Conservation (phyloP, 2,888 invertebrate species). For the Conistra vaccinii region DNA sequence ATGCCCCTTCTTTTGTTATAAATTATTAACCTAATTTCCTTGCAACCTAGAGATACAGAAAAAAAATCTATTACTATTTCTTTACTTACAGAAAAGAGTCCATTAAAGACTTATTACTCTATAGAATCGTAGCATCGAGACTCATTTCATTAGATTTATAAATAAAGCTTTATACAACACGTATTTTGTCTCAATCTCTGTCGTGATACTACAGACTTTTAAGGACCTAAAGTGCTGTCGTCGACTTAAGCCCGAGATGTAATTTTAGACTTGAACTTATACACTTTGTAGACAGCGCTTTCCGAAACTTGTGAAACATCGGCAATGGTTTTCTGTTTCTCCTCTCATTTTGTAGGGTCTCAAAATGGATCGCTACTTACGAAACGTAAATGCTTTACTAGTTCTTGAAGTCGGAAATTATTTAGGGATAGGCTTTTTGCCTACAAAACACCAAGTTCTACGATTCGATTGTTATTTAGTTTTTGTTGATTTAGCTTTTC, state of each 20-base stretch:
- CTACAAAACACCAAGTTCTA: background rate
- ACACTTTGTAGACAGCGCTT: conserved; percentile 27
- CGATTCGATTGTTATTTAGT: too few species aligned
- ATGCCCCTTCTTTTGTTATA: conserved; percentile 14
- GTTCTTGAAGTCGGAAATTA: background rate
- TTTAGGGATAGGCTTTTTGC: too few species aligned
- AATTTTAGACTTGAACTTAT: conserved; percentile 30
- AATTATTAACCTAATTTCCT: conserved; percentile 46
- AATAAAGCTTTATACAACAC: background rate
- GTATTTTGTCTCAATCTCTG: conserved; percentile 11
- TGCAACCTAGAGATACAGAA: conserved; percentile 7
- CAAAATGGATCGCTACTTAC: conserved; percentile 14
- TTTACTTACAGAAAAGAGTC: too few species aligned
- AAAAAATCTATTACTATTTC: background rate
- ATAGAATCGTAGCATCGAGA: background rate
- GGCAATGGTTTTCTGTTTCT: conserved; percentile 31
- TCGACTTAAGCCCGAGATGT: conserved; percentile 1
- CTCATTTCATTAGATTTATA: background rate
- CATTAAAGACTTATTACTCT: background rate
- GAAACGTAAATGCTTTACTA: background rate
- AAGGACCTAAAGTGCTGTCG: conserved; percentile 35
- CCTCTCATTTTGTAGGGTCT: conserved; percentile 9
- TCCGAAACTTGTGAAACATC: conserved; percentile 42
- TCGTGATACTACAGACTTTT: conserved; percentile 10
- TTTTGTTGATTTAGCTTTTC: background rate